These are phyloP conservation scores for Podilymbus podiceps DNA, from an alignment of 2,113 vertebrate genomes.

Conservation along the genomic window DNA sequence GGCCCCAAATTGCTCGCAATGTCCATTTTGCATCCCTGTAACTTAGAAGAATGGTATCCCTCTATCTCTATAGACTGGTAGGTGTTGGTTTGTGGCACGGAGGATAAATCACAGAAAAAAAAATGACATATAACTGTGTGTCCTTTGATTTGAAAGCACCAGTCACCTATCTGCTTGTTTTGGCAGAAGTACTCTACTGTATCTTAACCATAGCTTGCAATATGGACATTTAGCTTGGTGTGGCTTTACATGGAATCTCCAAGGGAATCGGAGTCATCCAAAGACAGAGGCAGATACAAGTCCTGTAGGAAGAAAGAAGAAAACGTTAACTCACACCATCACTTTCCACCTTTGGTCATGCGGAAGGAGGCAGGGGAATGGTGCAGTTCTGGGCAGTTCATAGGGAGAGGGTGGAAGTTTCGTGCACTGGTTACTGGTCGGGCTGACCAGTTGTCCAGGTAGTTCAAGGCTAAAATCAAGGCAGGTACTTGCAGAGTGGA, in stretches of 20 bases:
- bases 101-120: slow-evolving; percentile 78
- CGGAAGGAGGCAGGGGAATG: accelerated
- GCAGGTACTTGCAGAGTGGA: neutral
- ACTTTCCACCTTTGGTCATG: neutral
- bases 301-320: slow-evolving; percentile 81
- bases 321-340: slow-evolving; percentile 67
- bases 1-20: slow-evolving; percentile 16
- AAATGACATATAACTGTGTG: slow-evolving; percentile 70
- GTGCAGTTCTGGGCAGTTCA: neutral
- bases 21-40: slow-evolving; percentile 54
- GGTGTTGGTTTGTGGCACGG: slow-evolving; percentile 76
- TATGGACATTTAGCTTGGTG: neutral
- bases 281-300: slow-evolving; percentile 94
- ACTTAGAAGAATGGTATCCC: slow-evolving; percentile 70
- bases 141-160: slow-evolving; percentile 78
- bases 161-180: slow-evolving; percentile 72
- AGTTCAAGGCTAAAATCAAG: neutral
- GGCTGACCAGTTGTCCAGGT: neutral
- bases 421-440: accelerated
- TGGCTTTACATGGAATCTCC: slow-evolving; percentile 92
- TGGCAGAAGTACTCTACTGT: slow-evolving; percentile 62
- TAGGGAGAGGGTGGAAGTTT: neutral
- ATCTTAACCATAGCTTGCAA: slow-evolving; percentile 48
- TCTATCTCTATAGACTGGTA: slow-evolving; percentile 75
- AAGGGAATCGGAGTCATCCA: slow-evolving; percentile 95